Percentiles rank a stretch among this genome's conserved stretches.
Evolutionary conservation across 2,797 vertebrate species (phyloP).

Genomic region (Psittacula echo): DNA sequence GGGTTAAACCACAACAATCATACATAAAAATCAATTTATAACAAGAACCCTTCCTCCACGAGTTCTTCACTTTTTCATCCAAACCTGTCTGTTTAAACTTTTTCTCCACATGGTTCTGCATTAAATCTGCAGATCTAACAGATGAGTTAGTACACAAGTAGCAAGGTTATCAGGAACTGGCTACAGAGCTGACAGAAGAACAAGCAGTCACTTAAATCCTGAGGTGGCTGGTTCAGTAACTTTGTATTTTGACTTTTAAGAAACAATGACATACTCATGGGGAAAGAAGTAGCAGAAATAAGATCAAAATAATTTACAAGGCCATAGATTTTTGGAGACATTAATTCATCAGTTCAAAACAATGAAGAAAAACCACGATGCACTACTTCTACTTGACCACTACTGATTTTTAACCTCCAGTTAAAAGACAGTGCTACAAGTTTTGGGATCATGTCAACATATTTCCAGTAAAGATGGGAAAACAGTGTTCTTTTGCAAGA

Average conservation of each 20-base stretch:
- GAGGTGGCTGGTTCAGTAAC: background rate
- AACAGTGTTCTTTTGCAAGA: background rate
- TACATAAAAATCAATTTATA: background rate
- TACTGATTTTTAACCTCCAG: background rate
- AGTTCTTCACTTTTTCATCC: background rate
- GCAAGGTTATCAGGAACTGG: background rate
- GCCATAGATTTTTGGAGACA: background rate
- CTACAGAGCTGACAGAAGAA: background rate
- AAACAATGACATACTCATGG: background rate
- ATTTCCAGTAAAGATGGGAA: background rate
- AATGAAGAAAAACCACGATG: background rate
- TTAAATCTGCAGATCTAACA: background rate
- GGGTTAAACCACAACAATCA: background rate
- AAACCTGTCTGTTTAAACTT: background rate
- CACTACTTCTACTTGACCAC: background rate
- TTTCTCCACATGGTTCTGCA: background rate
- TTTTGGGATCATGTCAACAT: accelerated
- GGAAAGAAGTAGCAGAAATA: background rate
- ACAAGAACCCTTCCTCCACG: background rate
- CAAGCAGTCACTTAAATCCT: background rate
- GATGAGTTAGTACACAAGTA: background rate
- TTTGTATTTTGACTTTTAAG: background rate
- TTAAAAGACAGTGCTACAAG: background rate
- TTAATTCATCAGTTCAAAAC: background rate
- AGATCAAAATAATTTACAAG: background rate